Percentiles rank a stretch among this genome's conserved stretches.
Conservation (phyloP, 2,113 vertebrate genomes). For the Emberiza fucata region DNA sequence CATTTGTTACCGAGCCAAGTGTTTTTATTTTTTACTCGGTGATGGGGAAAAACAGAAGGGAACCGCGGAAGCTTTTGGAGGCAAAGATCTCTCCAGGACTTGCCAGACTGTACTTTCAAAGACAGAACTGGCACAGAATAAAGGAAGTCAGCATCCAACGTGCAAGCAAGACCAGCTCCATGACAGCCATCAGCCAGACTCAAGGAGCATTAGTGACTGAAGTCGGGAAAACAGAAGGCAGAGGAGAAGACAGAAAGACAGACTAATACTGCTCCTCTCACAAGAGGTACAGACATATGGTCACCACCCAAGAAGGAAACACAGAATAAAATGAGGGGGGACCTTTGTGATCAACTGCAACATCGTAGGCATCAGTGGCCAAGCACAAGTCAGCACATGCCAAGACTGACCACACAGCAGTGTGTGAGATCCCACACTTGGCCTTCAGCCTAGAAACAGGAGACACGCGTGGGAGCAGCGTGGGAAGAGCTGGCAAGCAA, state of each 20-base stretch:
- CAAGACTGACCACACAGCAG: background rate
- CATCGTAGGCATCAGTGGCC: background rate
- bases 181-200: background rate
- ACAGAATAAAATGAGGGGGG: background rate
- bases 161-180: background rate
- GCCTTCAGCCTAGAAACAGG: background rate
- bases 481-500: background rate
- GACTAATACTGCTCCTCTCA: background rate
- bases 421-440: background rate
- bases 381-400: background rate
- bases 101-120: background rate
- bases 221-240: background rate
- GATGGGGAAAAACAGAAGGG: background rate
- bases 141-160: background rate
- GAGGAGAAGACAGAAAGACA: background rate
- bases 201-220: background rate
- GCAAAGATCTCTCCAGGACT: background rate
- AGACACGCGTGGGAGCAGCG: background rate
- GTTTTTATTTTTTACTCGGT: background rate
- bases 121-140: background rate
- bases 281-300: background rate
- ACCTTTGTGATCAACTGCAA: background rate
- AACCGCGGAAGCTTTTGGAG: background rate
- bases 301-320: background rate
- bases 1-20: background rate